Evolutionary conservation across 2,888 invertebrate genomes (phyloP), one percentile per base, ranked within the genome.

Genomic region (Craniophora ligustri): DNA sequence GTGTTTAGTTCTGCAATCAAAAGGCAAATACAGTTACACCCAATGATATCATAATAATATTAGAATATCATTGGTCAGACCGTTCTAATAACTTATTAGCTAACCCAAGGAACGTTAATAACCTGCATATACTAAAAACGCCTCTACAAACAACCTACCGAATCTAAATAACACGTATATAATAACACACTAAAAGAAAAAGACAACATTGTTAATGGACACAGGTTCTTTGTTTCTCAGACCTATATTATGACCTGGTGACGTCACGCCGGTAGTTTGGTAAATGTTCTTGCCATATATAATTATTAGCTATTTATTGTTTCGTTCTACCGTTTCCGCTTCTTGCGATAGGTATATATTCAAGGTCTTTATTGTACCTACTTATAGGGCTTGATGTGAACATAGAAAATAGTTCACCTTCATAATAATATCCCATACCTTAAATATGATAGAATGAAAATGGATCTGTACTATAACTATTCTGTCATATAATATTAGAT

Each of bases 181-280:
- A 23, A 10, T 23, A 10, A 26, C 0, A 26, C n/a, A 26, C 5
- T 10, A n/a, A n/a, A 26, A 26, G 5, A n/a, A 26, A n/a, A 26
- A 26, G 26, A 53, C 54, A 56, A 35, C 44, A 48, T 64, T 55
- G 51, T 56, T 53, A 65, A 59, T 68, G 61, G 60, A 78, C 67
- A 77, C 75, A 67, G 59, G 64, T 64, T 69, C 47, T 75, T 81
- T 81, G 80, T 81, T 78, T 67, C 66, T 58, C 53, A 30, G 60
- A 42, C 55, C 39, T 61, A 59, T 59, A 26, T 59, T 54, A 51
- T 78, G 78, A 70, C 72, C 30, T 59, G 56, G 50, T 78, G 78
- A 70, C 72, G 75, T 78, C 74, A 78, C 47, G 47, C 41, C 41
- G 45, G 35, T 58, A 51, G 41, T 26, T 60, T 41, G 30, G 44